These are phyloP conservation scores for Lasioglossum lativentre DNA, from an alignment of 2,888 invertebrate genomes.

Conservation along the genomic window DNA sequence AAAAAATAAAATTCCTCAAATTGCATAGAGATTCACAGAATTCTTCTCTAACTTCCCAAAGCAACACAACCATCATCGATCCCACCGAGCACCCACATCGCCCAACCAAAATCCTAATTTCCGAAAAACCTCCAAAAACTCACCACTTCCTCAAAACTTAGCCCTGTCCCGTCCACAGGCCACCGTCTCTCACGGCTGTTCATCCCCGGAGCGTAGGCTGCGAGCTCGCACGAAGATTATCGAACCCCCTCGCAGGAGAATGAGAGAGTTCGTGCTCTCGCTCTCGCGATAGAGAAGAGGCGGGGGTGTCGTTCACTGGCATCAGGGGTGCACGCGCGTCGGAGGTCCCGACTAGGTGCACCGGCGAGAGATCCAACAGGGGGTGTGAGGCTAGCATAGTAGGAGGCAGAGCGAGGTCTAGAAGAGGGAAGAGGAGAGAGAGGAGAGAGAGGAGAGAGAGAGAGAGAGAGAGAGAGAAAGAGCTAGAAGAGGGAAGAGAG, in stretches of 20 bases:
- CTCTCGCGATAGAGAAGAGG: neutral
- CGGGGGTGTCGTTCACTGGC: neutral
- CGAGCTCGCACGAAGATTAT: conserved; percentile 74
- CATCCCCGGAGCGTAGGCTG: conserved; percentile 42
- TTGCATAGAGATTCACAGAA: no score
- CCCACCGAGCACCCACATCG: no score
- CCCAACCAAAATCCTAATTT: no score
- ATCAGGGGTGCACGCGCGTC: conserved; percentile 16
- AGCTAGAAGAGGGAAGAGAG: neutral
- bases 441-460: neutral
- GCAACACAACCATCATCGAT: no score
- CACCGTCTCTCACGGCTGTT: conserved; percentile 28
- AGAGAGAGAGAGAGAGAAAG: neutral
- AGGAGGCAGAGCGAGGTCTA: neutral
- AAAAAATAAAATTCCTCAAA: no score
- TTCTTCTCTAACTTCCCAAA: no score
- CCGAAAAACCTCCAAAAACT: neutral
- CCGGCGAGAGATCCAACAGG: conserved; percentile 36
- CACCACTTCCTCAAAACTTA: neutral
- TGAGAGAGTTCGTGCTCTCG: neutral
- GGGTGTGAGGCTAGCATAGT: conserved; percentile 8
- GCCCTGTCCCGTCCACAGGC: neutral
- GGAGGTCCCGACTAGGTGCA: conserved; percentile 47
- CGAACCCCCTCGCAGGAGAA: conserved; percentile 75
- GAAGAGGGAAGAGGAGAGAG: neutral